Evolutionary conservation across 2,888 invertebrate species (phyloP).

Genomic region (Eudiplozoon nipponicum): DNA sequence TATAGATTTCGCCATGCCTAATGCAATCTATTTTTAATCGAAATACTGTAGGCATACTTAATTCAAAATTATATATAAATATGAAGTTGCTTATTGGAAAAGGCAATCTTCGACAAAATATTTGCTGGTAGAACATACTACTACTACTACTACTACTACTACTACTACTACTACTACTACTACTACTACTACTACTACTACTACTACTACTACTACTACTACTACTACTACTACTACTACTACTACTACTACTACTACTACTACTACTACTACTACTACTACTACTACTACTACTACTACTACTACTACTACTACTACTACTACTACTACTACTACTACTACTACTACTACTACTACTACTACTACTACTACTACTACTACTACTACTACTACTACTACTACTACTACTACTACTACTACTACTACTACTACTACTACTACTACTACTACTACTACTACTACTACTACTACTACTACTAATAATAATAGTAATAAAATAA

Average conservation of each 20-base stretch:
- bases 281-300: conserved; percentile 4
- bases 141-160: conserved; percentile 15
- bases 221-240: conserved; percentile 6
- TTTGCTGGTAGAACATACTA: too few species aligned
- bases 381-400: conserved; percentile 6
- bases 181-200: conserved; percentile 13
- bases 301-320: neutral
- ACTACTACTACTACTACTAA: too few species aligned
- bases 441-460: conserved; percentile 4
- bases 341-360: conserved; percentile 7
- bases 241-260: conserved; percentile 6
- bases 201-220: conserved; percentile 9
- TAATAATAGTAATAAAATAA: too few species aligned
- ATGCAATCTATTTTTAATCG: too few species aligned
- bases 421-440: conserved; percentile 5
- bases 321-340: conserved; percentile 1
- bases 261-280: conserved; percentile 5
- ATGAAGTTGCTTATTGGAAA: too few species aligned
- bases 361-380: conserved; percentile 6
- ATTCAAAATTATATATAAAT: too few species aligned
- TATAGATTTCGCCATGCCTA: too few species aligned
- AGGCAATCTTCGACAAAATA: too few species aligned
- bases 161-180: conserved; percentile 14
- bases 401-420: conserved; percentile 5
- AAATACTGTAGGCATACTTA: too few species aligned